A percentile compares a stretch with the other conserved stretches of the same genome.
Evolutionary conservation across 2,888 invertebrate species (phyloP).

Genomic region (Leptogaster cylindrica): DNA sequence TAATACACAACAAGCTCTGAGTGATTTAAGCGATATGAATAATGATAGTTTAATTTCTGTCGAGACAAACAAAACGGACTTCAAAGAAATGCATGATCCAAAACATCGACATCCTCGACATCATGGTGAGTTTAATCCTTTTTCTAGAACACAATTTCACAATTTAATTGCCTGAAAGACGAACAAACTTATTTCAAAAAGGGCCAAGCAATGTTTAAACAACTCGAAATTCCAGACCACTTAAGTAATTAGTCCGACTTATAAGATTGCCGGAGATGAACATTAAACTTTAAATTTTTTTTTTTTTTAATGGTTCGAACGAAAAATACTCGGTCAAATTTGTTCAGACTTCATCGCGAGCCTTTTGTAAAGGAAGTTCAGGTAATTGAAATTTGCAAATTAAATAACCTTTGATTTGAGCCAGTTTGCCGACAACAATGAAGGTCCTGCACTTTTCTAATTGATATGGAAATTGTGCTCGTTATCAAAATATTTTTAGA

Average conservation of each 20-base stretch:
- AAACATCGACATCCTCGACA: conserved; percentile 59
- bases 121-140: conserved; percentile 53
- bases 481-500: too few relatives aligned
- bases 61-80: conserved; percentile 45
- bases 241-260: neutral
- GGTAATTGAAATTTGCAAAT: conserved; percentile 3
- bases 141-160: neutral
- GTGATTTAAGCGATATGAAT: conserved; percentile 15
- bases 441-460: too few relatives aligned
- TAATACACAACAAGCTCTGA: conserved; percentile 5
- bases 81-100: conserved; percentile 60
- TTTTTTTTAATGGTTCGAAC: neutral
- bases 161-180: conserved; percentile 18
- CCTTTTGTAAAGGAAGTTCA: neutral
- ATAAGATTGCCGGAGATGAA: neutral
- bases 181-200: too few relatives aligned
- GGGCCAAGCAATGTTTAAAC: too few relatives aligned
- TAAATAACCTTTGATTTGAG: conserved; percentile 1
- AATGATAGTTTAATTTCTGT: neutral
- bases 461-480: too few relatives aligned
- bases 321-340: neutral
- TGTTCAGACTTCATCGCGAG: conserved; percentile 1
- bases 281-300: neutral
- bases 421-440: too few relatives aligned
- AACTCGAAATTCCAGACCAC: neutral